Evolutionary conservation across 2,888 invertebrate species (phyloP).

Genomic region (Criorhina ranunculi): DNA sequence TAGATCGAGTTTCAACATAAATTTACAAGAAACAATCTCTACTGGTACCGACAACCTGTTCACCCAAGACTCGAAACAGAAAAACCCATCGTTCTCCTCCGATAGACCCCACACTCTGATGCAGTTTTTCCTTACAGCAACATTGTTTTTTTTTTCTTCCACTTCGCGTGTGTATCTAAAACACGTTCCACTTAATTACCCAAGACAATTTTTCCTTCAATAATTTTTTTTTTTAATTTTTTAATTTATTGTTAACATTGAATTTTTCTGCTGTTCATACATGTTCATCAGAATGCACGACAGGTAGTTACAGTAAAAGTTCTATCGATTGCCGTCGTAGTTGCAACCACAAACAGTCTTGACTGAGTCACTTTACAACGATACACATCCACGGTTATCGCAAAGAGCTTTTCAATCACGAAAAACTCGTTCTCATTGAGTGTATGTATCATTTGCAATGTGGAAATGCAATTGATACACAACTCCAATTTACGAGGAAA

Average conservation of each 20-base stretch:
- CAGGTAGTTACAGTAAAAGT: slow-evolving; percentile 48
- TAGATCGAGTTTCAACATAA: too few species aligned
- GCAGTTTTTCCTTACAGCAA: not conserved
- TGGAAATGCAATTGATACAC: slow-evolving; percentile 68
- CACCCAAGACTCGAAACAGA: too few species aligned
- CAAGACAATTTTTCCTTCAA: slow-evolving; percentile 55
- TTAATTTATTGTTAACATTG: slow-evolving; percentile 66
- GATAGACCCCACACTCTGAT: slow-evolving; percentile 9
- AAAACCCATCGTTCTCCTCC: not conserved
- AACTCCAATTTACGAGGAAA: slow-evolving; percentile 66
- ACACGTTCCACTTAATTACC: slow-evolving; percentile 45
- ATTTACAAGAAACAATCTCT: too few species aligned
- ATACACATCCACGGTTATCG: not conserved
- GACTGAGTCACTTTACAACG: slow-evolving; percentile 3
- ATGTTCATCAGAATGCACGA: slow-evolving; percentile 59
- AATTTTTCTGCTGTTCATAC: slow-evolving; percentile 26
- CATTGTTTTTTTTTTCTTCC: not conserved
- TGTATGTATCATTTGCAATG: slow-evolving; percentile 43
- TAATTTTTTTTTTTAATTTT: slow-evolving; percentile 6
- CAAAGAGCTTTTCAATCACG: slow-evolving; percentile 52
- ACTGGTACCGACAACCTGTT: too few species aligned
- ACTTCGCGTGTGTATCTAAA: not conserved
- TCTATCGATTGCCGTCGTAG: slow-evolving; percentile 39
- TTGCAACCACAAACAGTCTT: slow-evolving; percentile 10
- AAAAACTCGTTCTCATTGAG: slow-evolving; percentile 66